Evolutionary conservation across 2,113 vertebrate genomes (phyloP).

Genomic region (Perognathus longimembris): DNA sequence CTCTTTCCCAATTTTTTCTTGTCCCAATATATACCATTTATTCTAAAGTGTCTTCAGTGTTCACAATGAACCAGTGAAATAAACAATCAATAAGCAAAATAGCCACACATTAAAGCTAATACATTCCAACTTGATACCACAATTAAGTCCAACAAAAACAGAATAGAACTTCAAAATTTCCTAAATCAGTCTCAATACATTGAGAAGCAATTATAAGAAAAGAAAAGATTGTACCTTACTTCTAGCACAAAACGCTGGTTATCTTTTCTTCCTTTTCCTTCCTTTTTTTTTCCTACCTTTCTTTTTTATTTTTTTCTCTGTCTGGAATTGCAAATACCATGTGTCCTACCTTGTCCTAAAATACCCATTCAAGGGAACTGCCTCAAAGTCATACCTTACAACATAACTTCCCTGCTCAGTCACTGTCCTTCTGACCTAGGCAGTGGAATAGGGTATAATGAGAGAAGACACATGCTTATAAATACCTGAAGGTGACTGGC

Average conservation of each 20-base stretch:
- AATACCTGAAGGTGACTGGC: conserved; percentile 34
- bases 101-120: neutral
- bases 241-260: neutral
- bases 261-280: neutral
- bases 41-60: neutral
- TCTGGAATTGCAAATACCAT: neutral
- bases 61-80: neutral
- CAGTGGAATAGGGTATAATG: neutral
- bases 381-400: neutral
- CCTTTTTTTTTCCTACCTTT: too few species aligned
- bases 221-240: neutral
- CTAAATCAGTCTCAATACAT: neutral
- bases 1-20: neutral
- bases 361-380: neutral
- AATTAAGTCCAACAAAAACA: neutral
- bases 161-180: neutral
- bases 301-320: neutral
- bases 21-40: neutral
- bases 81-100: neutral
- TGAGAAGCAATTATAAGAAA: neutral
- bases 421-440: neutral
- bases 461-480: conserved; percentile 5
- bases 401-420: neutral
- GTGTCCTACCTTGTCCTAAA: neutral
- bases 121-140: neutral